A percentile compares a stretch with the other conserved stretches of the same genome.
phyloP scores from a whole-genome alignment of 2,888 invertebrate genomes.

The Biston stratarius region DNA sequence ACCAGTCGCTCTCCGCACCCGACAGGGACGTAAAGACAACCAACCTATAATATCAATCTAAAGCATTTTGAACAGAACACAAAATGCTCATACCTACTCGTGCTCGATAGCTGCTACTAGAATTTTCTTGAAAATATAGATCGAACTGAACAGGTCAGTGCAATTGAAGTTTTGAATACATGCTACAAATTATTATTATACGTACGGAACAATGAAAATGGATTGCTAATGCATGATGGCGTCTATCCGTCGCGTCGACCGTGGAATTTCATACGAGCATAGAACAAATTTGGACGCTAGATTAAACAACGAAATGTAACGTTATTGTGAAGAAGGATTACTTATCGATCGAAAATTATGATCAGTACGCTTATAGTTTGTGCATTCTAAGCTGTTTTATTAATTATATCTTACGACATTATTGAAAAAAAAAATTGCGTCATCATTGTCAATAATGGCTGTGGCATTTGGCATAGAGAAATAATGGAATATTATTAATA shows the following conservation, averaged over 20 bases:
- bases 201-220: conserved; percentile 12
- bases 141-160: conserved; percentile 67
- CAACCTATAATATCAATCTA: conserved; percentile 47
- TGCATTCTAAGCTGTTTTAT: neutral
- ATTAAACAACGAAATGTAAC: conserved; percentile 1
- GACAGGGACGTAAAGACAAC: conserved; percentile 62
- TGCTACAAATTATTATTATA: conserved; percentile 39
- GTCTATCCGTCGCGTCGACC: conserved; percentile 31
- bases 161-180: conserved; percentile 56
- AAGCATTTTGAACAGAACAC: conserved; percentile 54
- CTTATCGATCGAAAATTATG: conserved; percentile 15
- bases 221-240: conserved; percentile 45
- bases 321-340: conserved; percentile 12
- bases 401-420: neutral
- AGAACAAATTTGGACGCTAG: conserved; percentile 15
- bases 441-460: neutral
- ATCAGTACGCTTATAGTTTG: conserved; percentile 1
- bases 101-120: conserved; percentile 58
- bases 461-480: neutral
- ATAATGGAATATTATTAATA: neutral
- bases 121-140: conserved; percentile 24
- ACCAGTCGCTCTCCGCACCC: conserved; percentile 65
- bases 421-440: conserved; percentile 2
- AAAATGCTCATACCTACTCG: conserved; percentile 58
- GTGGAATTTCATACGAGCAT: conserved; percentile 28